Evolutionary conservation across 2,888 invertebrate genomes (phyloP), one percentile per base, ranked within the genome.

Genomic region (Microdon myrmicae): DNA sequence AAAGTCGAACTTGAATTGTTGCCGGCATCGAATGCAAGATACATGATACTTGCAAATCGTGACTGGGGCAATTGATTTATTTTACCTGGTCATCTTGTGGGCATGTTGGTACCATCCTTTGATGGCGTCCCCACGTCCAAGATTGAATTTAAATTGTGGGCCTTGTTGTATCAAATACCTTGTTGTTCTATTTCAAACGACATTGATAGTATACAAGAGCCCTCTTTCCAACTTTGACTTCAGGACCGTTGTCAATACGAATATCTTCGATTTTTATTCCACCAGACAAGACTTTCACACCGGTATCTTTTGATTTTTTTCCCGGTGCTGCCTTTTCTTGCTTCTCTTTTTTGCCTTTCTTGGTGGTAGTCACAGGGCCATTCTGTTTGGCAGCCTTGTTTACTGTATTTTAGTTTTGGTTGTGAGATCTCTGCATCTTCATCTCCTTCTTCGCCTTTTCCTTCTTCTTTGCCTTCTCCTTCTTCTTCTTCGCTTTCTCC

Each of bases 61-160:
- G n/a, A n/a, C n/a, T n/a, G n/a, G n/a, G n/a, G n/a, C n/a, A n/a
- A n/a, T n/a, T n/a, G n/a, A n/a, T n/a, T n/a, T n/a, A n/a, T n/a
- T n/a, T n/a, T n/a, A n/a, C n/a, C n/a, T n/a, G n/a, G n/a, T n/a
- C n/a, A n/a, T n/a, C n/a, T n/a, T n/a, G n/a, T n/a, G n/a, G n/a
- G n/a, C n/a, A n/a, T n/a, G n/a, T n/a, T n/a, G n/a, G n/a, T 96
- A 95, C 95, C 94, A 95, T 8, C 92, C 95, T 70, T 88, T 87
- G 73, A 96, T 94, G 0, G 95, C 94, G 77, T 94, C 93, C 66
- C 89, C 88, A 35, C 84, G 85, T 0, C 95, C 95, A 8, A 96
- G 81, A 14, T 86, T 83, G 81, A 96, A 95, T 78, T 88, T 89
- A 79, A 94, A 94, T 1, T 94, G 94, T 12, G 88, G 86, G 1